Evolutionary conservation across 1,140 invertebrate genomes (phyloP), one percentile per base, ranked within the genome.

Genomic region (Nasonia giraulti): DNA sequence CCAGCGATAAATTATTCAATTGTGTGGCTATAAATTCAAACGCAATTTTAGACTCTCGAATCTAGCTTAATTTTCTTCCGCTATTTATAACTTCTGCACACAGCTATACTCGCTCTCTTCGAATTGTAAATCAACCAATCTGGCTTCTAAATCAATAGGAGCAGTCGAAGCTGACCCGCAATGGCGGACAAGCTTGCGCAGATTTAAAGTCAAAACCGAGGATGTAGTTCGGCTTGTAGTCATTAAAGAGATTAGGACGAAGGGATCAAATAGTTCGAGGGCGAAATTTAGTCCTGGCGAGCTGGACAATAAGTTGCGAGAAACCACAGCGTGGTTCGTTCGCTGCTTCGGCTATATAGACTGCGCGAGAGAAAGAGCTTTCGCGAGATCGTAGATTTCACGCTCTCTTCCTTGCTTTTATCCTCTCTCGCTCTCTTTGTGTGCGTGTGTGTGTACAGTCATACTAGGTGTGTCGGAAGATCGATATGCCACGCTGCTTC

Each of bases 381-480:
- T 79, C 33, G 10, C 62, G 14, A 37, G 66, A 80, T 80, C 62
- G 78, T 69, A 80, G 62, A 69, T 80, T 69, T 37, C 14, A 44
- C 62, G 10, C 20, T 40, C 40, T 74, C 31, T 33, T 33, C 75
- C 44, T 50, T 55, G 23, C 76, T 84, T n/a, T 71, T 7, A 0
- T 1, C 37, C 17, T 50, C 14, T 40, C 17, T 68, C 62, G 4
- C 7, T 75, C 10, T 62, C n/a, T 37, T 66, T 75, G 20, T 75
- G 33, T 37, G 4, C 4, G 8, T 69, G 55, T 20, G 12, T 6
- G 27, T 33, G 68, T 68, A 76, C 23, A 33, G 44, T 84, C 7
- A 71, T 66, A 83, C 5, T 73, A 84, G 12, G 23, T 73, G 44
- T 37, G 2, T 44, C 37, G 20, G 27, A 44, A 76, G 33, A 79